Conservation (phyloP, 2,113 vertebrate genomes). For the Pogona vitticeps region DNA sequence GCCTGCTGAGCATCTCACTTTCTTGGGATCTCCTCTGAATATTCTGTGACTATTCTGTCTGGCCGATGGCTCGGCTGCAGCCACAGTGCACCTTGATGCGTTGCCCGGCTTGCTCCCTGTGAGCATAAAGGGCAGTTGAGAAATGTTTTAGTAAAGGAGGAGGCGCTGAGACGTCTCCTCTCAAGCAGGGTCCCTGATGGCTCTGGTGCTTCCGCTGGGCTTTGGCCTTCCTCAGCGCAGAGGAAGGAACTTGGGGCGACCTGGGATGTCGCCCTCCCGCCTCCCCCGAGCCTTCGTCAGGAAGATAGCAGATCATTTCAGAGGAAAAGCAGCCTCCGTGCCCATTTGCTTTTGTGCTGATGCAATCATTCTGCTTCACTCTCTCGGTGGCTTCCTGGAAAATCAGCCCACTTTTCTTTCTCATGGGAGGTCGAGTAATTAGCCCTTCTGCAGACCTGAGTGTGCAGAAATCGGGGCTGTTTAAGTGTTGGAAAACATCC, state of each 20-base stretch:
- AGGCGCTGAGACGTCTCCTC: no score
- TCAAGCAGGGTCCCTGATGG: not conserved
- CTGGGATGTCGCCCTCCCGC: not conserved
- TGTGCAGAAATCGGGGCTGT: not conserved
- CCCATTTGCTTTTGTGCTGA: not conserved
- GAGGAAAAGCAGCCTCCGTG: not conserved
- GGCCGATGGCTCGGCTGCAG: no score
- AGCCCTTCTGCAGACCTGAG: not conserved
- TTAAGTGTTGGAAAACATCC: not conserved
- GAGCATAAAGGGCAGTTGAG: not conserved
- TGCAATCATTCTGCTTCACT: not conserved
- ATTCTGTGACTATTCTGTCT: no score
- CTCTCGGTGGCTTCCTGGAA: not conserved
- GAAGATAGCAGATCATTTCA: not conserved
- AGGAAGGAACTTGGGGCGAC: not conserved
- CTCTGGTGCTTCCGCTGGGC: not conserved
- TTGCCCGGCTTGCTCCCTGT: not conserved
- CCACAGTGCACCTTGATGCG: not conserved
- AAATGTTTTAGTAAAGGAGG: not conserved
- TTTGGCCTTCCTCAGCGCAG: not conserved
- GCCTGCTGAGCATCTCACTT: not conserved
- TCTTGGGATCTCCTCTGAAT: not conserved
- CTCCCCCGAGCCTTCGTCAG: not conserved
- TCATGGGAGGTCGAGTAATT: not conserved
- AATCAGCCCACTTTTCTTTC: not conserved